These are phyloP conservation scores for Montipora capricornis DNA, from an alignment of 64 coral and sea anemone genomes.

Conservation along the genomic window DNA sequence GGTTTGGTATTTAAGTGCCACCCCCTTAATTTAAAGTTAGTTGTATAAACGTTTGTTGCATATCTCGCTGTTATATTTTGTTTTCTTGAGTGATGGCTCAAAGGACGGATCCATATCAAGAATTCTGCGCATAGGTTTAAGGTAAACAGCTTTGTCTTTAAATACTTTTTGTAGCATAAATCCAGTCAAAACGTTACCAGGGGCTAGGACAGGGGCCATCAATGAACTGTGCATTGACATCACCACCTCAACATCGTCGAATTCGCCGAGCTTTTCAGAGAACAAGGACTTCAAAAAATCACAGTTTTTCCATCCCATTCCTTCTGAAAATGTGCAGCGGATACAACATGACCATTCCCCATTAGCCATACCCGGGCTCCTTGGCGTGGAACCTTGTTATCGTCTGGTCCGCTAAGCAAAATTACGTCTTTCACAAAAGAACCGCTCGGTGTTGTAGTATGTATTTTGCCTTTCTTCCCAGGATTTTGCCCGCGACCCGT, in stretches of 20 bases:
- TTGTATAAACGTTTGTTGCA: no score
- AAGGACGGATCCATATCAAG: conserved; percentile 14
- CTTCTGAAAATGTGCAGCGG: not conserved
- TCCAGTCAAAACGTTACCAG: not conserved
- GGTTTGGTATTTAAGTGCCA: no score
- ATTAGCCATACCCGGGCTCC: conserved; percentile 21
- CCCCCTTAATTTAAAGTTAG: no score
- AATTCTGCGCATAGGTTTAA: conserved; percentile 18
- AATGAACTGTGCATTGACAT: conserved; percentile 32
- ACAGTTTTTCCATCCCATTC: conserved; percentile 37
- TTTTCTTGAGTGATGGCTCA: not conserved
- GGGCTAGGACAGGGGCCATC: not conserved
- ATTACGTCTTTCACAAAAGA: no score
- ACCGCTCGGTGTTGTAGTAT: no score
- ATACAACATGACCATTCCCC: conserved; percentile 13
- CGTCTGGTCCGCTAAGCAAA: no score
- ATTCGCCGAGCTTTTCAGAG: conserved; percentile 20
- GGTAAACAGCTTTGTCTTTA: conserved; percentile 73
- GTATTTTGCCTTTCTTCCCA: no score
- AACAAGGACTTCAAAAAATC: conserved; percentile 54
- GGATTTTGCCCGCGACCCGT: no score
- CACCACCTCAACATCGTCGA: conserved; percentile 14
- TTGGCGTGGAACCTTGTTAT: conserved; percentile 34
- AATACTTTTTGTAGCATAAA: conserved; percentile 74
- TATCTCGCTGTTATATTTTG: conserved; percentile 34